Conservation (phyloP, 2,797 vertebrate genomes). For the Gymnopithys bicolor region DNA sequence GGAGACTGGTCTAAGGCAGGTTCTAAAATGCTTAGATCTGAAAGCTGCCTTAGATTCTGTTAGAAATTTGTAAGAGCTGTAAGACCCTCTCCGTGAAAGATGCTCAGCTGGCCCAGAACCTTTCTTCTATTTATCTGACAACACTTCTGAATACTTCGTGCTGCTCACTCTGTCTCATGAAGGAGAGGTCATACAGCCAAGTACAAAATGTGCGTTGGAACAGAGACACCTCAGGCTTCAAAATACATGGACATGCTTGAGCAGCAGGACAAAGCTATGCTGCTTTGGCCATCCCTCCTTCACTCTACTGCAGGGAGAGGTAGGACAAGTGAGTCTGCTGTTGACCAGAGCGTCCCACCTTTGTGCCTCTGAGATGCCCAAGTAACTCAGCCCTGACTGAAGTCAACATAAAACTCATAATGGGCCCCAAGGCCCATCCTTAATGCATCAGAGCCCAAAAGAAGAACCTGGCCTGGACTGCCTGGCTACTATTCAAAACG, state of each 20-base stretch:
- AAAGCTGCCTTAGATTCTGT: not conserved
- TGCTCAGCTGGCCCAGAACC: not conserved
- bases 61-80: not conserved
- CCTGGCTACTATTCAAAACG: slow-evolving; percentile 29
- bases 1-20: not conserved
- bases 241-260: not conserved
- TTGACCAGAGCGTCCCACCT: not conserved
- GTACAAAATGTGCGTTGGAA: not conserved
- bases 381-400: not conserved
- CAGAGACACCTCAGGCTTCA: not conserved
- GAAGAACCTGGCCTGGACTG: slow-evolving; percentile 39
- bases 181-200: not conserved
- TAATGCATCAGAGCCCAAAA: not conserved
- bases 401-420: not conserved
- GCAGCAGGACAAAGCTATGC: fast-evolving
- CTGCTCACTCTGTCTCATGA: not conserved
- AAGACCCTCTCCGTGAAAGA: not conserved
- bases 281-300: not conserved
- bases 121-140: not conserved
- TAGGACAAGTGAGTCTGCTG: not conserved
- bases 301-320: not conserved
- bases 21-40: not conserved
- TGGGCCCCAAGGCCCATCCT: not conserved
- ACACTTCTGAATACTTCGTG: not conserved
- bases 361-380: not conserved